These are phyloP conservation scores for Neodiprion lecontei DNA, from an alignment of 1,140 invertebrate genomes.

Conservation along the genomic window DNA sequence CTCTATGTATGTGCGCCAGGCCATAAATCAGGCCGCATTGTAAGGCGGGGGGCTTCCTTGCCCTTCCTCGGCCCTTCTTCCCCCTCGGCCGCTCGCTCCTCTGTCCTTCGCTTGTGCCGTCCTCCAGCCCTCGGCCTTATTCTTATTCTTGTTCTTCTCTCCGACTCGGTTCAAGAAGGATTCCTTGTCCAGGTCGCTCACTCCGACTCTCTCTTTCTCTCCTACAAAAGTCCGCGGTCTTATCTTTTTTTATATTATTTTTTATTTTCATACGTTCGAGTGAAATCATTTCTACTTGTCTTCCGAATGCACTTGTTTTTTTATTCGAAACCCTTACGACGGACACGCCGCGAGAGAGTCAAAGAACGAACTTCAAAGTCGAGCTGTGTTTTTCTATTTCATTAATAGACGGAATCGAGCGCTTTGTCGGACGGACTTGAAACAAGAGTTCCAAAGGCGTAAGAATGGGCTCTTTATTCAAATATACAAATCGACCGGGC, in stretches of 20 bases:
- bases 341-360: too few relatives aligned
- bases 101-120: background rate
- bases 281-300: too few relatives aligned
- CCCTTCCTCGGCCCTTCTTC: background rate
- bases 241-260: conserved; percentile 24
- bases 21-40: conserved; percentile 62
- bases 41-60: conserved; percentile 42
- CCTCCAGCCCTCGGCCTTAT: conserved; percentile 40
- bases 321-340: too few relatives aligned
- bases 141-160: conserved; percentile 20
- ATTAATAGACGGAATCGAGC: too few relatives aligned
- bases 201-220: conserved; percentile 14
- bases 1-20: conserved; percentile 59
- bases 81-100: background rate
- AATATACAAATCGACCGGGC: too few relatives aligned
- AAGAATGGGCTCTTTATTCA: too few relatives aligned
- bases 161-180: background rate
- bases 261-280: too few relatives aligned
- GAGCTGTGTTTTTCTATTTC: too few relatives aligned
- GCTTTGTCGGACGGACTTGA: too few relatives aligned
- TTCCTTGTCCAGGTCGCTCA: conserved; percentile 10
- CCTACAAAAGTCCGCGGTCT: conserved; percentile 21
- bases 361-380: too few relatives aligned
- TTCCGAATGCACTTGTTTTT: too few relatives aligned
- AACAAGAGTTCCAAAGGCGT: too few relatives aligned